Evolutionary conservation across 2,888 invertebrate species (phyloP).

Genomic region (Eretmocerus hayati): DNA sequence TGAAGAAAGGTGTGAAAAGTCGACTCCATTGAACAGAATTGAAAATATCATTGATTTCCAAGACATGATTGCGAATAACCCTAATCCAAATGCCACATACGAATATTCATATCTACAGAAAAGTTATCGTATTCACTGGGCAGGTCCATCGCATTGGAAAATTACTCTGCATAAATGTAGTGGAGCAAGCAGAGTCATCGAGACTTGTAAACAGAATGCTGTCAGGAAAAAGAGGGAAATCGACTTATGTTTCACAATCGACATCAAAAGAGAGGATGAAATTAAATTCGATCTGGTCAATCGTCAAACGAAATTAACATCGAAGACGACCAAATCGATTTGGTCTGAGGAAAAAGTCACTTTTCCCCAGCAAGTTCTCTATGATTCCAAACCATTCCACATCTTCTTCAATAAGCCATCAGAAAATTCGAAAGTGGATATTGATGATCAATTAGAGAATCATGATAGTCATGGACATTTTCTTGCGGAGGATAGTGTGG

Average conservation of each 20-base stretch:
- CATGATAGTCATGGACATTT: neutral
- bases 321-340: conserved; percentile 25
- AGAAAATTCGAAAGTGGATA: conserved; percentile 16
- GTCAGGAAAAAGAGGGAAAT: conserved; percentile 28
- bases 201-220: conserved; percentile 25
- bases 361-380: conserved; percentile 31
- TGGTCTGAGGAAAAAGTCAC: conserved; percentile 33
- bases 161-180: conserved; percentile 37
- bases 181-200: conserved; percentile 15
- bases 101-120: conserved; percentile 37
- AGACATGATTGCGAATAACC: conserved; percentile 22
- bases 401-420: conserved; percentile 25
- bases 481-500: conserved; percentile 36
- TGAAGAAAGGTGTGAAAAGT: conserved; percentile 20
- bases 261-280: conserved; percentile 11
- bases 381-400: conserved; percentile 19
- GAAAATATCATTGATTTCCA: conserved; percentile 33
- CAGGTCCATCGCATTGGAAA: conserved; percentile 80
- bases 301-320: conserved; percentile 21
- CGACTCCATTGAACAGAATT: conserved; percentile 5
- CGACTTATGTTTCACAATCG: conserved; percentile 15
- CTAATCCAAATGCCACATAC: conserved; percentile 19
- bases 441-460: conserved; percentile 5
- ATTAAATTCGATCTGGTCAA: conserved; percentile 20
- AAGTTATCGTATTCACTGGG: conserved; percentile 53